Percentiles rank a stretch among this genome's conserved stretches.
Conservation (phyloP, 2,888 invertebrate genomes). For the Esperia sulphurella region DNA sequence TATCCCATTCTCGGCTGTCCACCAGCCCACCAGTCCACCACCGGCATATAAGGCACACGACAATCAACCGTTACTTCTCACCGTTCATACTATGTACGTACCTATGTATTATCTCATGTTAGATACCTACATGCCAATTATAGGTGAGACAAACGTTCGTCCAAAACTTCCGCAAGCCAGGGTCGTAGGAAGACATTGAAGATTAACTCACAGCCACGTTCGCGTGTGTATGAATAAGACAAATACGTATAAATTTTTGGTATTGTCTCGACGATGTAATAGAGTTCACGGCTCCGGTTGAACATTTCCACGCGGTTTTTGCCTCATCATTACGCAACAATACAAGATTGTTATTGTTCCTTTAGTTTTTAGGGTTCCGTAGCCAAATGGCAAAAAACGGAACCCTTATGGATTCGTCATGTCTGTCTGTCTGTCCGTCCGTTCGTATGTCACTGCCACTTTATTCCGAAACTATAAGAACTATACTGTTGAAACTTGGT, state of each 20-base stretch:
- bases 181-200: conserved; percentile 9
- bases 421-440: no score
- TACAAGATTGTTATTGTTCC: no score
- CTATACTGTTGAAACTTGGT: no score
- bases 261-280: conserved; percentile 9
- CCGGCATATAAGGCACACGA: conserved; percentile 64
- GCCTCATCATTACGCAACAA: not conserved
- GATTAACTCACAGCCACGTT: conserved; percentile 9
- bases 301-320: not conserved
- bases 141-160: conserved; percentile 2
- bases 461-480: no score
- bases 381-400: no score
- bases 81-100: conserved; percentile 42
- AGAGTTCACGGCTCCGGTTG: conserved; percentile 11
- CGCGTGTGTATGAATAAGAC: conserved; percentile 6
- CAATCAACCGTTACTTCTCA: conserved; percentile 69
- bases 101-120: not conserved
- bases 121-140: not conserved
- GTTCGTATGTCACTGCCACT: no score
- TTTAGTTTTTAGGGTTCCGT: no score
- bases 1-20: conserved; percentile 69
- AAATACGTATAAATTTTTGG: conserved; percentile 9
- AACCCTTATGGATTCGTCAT: no score
- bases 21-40: conserved; percentile 40
- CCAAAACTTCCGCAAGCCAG: conserved; percentile 14